These are phyloP conservation scores for Cochlearius cochlearius DNA, from an alignment of 2,113 vertebrate species.

Conservation along the genomic window DNA sequence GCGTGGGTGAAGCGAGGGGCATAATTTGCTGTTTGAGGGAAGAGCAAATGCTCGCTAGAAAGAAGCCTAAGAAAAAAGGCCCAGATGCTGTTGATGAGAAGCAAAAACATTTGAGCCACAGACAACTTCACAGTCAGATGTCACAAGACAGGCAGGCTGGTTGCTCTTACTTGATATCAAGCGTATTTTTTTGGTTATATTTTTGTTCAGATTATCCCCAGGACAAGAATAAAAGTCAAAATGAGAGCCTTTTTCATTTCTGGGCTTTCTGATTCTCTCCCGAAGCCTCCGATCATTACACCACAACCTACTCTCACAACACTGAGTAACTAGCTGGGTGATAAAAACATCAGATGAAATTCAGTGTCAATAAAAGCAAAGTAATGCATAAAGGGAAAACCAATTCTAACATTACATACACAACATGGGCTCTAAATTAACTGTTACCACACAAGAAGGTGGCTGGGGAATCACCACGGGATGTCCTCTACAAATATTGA, in stretches of 20 bases:
- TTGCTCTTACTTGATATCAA: background rate
- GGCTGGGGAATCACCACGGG: background rate
- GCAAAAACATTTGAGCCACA: background rate
- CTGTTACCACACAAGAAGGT: background rate
- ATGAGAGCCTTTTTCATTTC: background rate
- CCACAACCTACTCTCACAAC: background rate
- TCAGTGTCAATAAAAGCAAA: constrained; percentile 42
- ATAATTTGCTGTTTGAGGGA: background rate
- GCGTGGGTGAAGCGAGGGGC: background rate
- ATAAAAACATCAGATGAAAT: constrained; percentile 45
- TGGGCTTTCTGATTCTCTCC: background rate
- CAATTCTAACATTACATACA: background rate
- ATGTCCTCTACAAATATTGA: background rate
- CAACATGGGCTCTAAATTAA: background rate
- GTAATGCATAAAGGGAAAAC: constrained; percentile 16
- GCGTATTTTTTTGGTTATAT: background rate
- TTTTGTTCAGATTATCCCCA: constrained; percentile 15
- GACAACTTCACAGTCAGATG: background rate
- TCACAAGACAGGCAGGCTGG: background rate
- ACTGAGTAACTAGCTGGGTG: background rate
- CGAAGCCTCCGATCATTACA: background rate
- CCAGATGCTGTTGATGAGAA: background rate
- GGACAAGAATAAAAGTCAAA: constrained; percentile 36
- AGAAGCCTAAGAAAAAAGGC: background rate
- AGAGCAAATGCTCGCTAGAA: background rate